These are phyloP conservation scores for Drosophila bocqueti DNA, from an alignment of 1,140 invertebrate genomes.

Conservation along the genomic window DNA sequence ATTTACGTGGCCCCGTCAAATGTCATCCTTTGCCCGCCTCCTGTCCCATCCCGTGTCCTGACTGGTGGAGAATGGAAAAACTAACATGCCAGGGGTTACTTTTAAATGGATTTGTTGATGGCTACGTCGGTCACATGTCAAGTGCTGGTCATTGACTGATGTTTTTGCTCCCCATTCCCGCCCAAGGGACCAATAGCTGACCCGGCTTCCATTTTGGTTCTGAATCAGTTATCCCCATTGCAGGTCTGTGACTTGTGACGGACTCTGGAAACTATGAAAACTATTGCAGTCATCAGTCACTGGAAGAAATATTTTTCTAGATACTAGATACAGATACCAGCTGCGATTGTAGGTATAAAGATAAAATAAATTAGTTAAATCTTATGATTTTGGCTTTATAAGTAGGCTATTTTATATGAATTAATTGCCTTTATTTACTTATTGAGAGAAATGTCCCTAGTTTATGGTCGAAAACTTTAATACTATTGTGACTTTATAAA, in stretches of 20 bases:
- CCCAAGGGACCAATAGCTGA: constrained; percentile 25
- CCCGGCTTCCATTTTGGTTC: constrained; percentile 18
- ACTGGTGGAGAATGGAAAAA: not conserved
- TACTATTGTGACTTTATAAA: no score
- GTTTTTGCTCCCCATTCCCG: constrained; percentile 8
- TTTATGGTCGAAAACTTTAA: no score
- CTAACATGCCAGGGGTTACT: constrained; percentile 35
- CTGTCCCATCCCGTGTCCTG: not conserved
- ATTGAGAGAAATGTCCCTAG: no score
- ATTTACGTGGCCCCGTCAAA: constrained; percentile 63
- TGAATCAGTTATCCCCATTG: constrained; percentile 39
- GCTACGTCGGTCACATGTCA: constrained; percentile 75
- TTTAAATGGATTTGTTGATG: constrained; percentile 76
- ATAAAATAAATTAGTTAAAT: no score
- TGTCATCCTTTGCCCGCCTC: constrained; percentile 9
- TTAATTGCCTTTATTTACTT: no score
- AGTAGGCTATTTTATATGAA: no score
- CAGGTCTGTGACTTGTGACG: constrained; percentile 1
- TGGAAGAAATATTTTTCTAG: not conserved
- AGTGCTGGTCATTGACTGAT: constrained; percentile 69
- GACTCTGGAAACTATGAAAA: constrained; percentile 1
- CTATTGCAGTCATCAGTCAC: constrained; percentile 14
- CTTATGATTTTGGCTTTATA: no score
- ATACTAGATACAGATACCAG: no score
- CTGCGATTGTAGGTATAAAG: no score